Evolutionary conservation across 2,888 invertebrate genomes (phyloP), one percentile per base, ranked within the genome.

Genomic region (Erpobdella octoculata): DNA sequence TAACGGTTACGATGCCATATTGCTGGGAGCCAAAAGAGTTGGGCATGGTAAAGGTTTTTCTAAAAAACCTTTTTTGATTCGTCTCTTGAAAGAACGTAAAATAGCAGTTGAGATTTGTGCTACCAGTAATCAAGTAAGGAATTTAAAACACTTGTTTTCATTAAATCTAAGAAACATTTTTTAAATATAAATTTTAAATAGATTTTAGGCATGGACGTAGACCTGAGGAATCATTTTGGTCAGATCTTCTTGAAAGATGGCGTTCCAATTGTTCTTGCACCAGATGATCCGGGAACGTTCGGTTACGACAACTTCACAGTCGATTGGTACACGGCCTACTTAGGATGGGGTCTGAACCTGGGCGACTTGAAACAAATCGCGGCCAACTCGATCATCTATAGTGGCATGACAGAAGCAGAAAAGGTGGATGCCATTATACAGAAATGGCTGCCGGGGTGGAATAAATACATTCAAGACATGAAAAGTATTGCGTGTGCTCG

Each of bases 201-300:
- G 69, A 69, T 69, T 33, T 37, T 69, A 18, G 69, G 69, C 46
- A 69, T 69, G 35, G 69, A 69, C 9, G 33, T 35, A 0, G 69
- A 69, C n/a, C 9, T 69, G 15, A 53, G 69, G n/a, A 69, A 69
- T 25, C 69, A 69, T 33, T 69, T 28, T 36, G 69, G 69, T 25
- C 69, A 69, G 58, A 35, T 58, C 36, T n/a, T 58, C 2, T 46
- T 58, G 36, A 69, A 69, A 33, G 58, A 35, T 21, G 78, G 77
- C 25, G 69, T 77, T 18, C 74, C 76, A n/a, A 73, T 78, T 18
- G 75, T 78, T 2, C 66, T 78, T 21, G 74, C 75, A n/a, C 59
- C 77, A 9, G 78, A 78, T 58, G 78, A 78, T 69, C 76, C 78
- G 6, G 78, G 78, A 6, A 76, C 73, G 33, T 77, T 78, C 70